These are phyloP conservation scores for Hydrochoerus hydrochaeris DNA, from an alignment of 2,113 vertebrate species.

Conservation along the genomic window DNA sequence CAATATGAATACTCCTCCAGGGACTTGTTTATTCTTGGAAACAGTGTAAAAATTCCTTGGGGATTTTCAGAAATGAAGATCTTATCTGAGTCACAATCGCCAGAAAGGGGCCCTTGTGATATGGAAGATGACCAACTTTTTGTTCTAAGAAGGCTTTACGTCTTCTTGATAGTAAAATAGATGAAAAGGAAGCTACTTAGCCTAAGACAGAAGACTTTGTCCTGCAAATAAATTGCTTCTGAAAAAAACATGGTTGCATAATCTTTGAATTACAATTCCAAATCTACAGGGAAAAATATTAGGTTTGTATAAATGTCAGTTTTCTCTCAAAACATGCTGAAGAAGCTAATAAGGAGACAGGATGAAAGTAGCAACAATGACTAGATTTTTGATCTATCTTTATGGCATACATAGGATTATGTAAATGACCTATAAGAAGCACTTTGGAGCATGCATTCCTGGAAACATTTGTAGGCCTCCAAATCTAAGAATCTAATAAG, in stretches of 20 bases:
- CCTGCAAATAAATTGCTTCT: conserved; percentile 65
- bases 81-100: background rate
- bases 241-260: conserved; percentile 33
- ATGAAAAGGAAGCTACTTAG: conserved; percentile 48
- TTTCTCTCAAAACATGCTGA: conserved; percentile 54
- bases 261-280: conserved; percentile 63
- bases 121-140: background rate
- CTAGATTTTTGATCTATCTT: conserved; percentile 43
- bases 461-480: conserved; percentile 41
- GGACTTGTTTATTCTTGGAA: conserved; percentile 26
- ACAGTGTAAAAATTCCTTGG: background rate
- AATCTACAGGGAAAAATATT: conserved; percentile 48
- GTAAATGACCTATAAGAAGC: conserved; percentile 52
- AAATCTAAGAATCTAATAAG: conserved; percentile 58
- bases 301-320: conserved; percentile 48
- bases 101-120: background rate
- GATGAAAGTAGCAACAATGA: background rate
- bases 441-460: conserved; percentile 47
- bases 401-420: conserved; percentile 48
- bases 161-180: conserved; percentile 41
- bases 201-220: conserved; percentile 32
- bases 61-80: conserved; percentile 15
- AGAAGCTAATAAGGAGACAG: background rate
- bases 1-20: background rate
- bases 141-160: background rate